These are phyloP conservation scores for Ctenicera cuprea DNA, from an alignment of 2,888 invertebrate genomes.

Conservation along the genomic window DNA sequence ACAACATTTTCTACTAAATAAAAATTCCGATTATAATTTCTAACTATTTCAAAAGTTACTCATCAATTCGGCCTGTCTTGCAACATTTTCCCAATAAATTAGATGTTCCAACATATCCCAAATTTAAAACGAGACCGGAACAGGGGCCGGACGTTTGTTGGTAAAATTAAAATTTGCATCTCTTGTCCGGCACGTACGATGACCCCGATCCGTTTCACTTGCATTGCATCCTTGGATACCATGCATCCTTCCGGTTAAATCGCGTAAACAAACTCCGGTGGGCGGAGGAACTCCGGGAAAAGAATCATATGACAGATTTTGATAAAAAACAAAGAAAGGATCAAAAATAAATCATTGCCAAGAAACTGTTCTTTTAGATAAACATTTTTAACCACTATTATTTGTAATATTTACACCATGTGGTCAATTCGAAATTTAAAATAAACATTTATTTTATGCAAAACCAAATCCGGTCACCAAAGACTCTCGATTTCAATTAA, in stretches of 20 bases:
- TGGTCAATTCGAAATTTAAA: too few species aligned
- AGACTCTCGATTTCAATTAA: too few species aligned
- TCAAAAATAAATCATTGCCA: too few species aligned
- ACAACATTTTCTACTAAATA: too few species aligned
- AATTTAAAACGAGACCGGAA: constrained; percentile 17
- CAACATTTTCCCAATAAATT: constrained; percentile 5
- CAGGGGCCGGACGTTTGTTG: constrained; percentile 15
- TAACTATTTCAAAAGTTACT: too few species aligned
- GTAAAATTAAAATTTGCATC: constrained; percentile 34
- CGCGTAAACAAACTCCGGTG: constrained; percentile 9
- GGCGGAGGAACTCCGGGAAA: constrained; percentile 2
- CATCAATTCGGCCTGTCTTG: too few species aligned
- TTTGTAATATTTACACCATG: too few species aligned
- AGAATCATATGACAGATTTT: neutral
- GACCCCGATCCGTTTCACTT: constrained; percentile 40
- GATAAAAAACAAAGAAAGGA: neutral
- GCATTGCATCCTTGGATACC: constrained; percentile 39
- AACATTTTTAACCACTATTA: too few species aligned
- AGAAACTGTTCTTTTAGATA: too few species aligned
- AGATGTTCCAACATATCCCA: neutral
- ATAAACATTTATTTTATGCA: too few species aligned
- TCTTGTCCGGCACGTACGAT: constrained; percentile 37
- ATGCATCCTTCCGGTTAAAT: constrained; percentile 41
- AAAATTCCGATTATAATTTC: too few species aligned
- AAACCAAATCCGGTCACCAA: too few species aligned